Percentiles rank a stretch among this genome's conserved stretches.
These are phyloP conservation scores for Dinoponera quadriceps DNA, from an alignment of 1,140 invertebrate genomes.

Conservation along the genomic window DNA sequence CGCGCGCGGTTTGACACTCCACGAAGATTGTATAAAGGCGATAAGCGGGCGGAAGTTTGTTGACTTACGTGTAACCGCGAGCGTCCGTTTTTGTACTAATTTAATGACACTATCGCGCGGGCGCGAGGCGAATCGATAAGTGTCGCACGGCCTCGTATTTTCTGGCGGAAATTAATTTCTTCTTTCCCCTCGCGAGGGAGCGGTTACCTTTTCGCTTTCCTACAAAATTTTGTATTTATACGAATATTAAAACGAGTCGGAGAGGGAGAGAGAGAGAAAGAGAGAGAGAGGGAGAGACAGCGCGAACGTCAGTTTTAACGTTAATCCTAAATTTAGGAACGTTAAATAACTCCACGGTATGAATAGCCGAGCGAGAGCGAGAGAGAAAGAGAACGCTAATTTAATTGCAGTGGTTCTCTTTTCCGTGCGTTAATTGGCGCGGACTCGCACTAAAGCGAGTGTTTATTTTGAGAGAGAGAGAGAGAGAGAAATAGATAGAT, in stretches of 20 bases:
- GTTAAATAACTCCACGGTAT: too few relatives aligned
- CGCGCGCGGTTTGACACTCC: constrained; percentile 51
- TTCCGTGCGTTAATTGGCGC: too few relatives aligned
- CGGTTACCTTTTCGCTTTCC: too few relatives aligned
- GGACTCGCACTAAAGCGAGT: not conserved
- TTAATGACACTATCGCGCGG: constrained; percentile 19
- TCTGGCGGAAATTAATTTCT: not conserved
- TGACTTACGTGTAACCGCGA: constrained; percentile 38
- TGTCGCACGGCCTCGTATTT: not conserved
- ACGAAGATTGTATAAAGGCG: constrained; percentile 48
- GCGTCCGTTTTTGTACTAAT: constrained; percentile 33
- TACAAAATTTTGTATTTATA: too few relatives aligned
- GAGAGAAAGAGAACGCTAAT: too few relatives aligned
- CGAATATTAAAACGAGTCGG: too few relatives aligned
- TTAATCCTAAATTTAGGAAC: too few relatives aligned
- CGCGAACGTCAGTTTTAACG: not conserved
- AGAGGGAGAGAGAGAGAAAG: too few relatives aligned
- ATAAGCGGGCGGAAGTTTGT: constrained; percentile 45
- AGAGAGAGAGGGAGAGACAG: too few relatives aligned
- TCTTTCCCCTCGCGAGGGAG: too few relatives aligned
- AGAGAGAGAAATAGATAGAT: not conserved
- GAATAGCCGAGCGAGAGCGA: too few relatives aligned
- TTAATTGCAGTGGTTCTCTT: too few relatives aligned
- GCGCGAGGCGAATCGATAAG: constrained; percentile 4
- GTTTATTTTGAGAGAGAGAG: not conserved